A percentile compares a stretch with the other conserved stretches of the same genome.
These are phyloP conservation scores for Anorthoa munda DNA, from an alignment of 2,888 invertebrate species.

Conservation along the genomic window DNA sequence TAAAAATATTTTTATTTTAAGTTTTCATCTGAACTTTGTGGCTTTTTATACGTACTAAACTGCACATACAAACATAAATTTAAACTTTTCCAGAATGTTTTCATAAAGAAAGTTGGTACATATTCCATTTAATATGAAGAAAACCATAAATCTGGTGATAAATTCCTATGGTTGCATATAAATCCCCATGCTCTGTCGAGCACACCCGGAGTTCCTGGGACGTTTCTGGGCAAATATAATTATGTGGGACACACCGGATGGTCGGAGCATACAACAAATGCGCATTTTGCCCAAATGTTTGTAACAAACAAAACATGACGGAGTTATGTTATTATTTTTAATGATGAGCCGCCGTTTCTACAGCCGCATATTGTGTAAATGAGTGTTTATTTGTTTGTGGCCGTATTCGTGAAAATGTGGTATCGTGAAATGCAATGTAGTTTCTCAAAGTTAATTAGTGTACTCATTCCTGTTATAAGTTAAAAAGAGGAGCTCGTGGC, in stretches of 20 bases:
- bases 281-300: slow-evolving; percentile 29
- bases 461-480: not conserved
- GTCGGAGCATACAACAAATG: slow-evolving; percentile 28
- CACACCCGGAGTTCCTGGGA: slow-evolving; percentile 20
- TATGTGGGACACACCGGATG: slow-evolving; percentile 39
- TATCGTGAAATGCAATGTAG: slow-evolving; percentile 10
- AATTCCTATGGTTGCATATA: slow-evolving; percentile 57
- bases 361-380: not conserved
- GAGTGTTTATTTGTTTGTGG: not conserved
- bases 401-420: not conserved
- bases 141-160: slow-evolving; percentile 51
- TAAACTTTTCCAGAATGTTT: not conserved
- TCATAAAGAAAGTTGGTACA: slow-evolving; percentile 7
- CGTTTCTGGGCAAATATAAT: slow-evolving; percentile 50
- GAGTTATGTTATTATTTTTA: slow-evolving; percentile 36
- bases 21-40: too few species aligned
- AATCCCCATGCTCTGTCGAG: slow-evolving; percentile 54
- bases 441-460: slow-evolving; percentile 13
- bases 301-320: slow-evolving; percentile 38
- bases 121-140: slow-evolving; percentile 26
- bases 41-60: too few species aligned
- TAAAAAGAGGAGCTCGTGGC: too few species aligned
- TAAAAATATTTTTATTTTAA: not conserved
- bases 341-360: slow-evolving; percentile 5
- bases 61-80: not conserved